Percentiles rank a stretch among this genome's conserved stretches.
Evolutionary conservation across 23 tunicate species (phyloP).

Genomic region (Halocynthia aurantium): DNA sequence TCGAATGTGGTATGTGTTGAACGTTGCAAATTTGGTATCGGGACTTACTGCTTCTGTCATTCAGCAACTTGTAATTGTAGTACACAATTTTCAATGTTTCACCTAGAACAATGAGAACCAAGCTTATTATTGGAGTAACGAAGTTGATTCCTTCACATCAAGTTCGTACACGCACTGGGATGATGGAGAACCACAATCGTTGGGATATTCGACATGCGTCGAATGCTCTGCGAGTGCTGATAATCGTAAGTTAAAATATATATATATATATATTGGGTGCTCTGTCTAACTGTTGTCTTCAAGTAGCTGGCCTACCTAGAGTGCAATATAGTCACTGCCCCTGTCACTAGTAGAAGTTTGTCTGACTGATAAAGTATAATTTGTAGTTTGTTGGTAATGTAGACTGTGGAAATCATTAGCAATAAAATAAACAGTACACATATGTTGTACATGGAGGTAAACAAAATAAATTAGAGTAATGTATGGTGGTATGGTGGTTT

Average conservation of each 20-base stretch:
- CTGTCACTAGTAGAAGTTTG: too few relatives aligned
- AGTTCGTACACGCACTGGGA: conserved; percentile 50
- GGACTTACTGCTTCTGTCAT: background rate
- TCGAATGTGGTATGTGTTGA: conserved; percentile 61
- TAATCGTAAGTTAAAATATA: conserved; percentile 1
- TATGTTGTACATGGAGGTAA: too few relatives aligned
- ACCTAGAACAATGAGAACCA: conserved; percentile 34
- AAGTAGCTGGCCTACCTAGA: too few relatives aligned
- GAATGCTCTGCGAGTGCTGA: conserved; percentile 53
- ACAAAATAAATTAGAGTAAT: too few relatives aligned
- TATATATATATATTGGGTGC: too few relatives aligned
- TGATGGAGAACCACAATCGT: conserved; percentile 21
- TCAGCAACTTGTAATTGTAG: conserved; percentile 5
- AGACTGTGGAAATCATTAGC: too few relatives aligned
- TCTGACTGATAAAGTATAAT: too few relatives aligned
- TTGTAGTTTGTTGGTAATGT: too few relatives aligned
- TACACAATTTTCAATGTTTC: background rate
- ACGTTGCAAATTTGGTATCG: background rate
- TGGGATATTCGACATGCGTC: conserved; percentile 34
- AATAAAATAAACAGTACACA: too few relatives aligned
- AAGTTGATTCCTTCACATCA: conserved; percentile 26
- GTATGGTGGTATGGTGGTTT: too few relatives aligned
- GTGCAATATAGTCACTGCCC: too few relatives aligned
- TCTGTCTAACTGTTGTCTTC: too few relatives aligned
- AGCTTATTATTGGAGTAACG: conserved; percentile 80